These are phyloP conservation scores for Cordilura impudica DNA, from an alignment of 2,888 invertebrate genomes.

Conservation along the genomic window DNA sequence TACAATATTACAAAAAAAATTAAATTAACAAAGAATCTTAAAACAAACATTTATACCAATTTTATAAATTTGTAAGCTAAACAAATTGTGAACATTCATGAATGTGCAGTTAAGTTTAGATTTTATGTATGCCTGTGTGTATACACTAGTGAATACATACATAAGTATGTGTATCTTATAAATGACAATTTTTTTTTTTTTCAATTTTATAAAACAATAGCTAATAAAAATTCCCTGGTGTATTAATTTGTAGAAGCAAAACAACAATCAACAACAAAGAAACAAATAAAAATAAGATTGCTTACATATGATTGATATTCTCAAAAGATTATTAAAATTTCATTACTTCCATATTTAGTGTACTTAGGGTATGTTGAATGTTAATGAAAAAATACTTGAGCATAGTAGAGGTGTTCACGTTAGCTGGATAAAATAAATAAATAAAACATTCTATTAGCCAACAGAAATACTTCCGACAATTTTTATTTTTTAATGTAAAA, in stretches of 20 bases:
- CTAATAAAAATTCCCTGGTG: conserved; percentile 61
- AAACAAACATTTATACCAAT: conserved; percentile 5
- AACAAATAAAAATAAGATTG: conserved; percentile 22
- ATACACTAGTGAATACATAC: neutral
- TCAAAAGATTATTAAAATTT: conserved; percentile 62
- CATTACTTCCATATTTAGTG: conserved; percentile 55
- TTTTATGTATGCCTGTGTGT: neutral
- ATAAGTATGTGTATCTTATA: too few species aligned
- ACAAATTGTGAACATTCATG: conserved; percentile 7
- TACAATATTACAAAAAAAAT: too few species aligned
- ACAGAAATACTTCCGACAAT: too few species aligned
- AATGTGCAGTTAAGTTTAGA: neutral
- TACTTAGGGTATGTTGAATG: neutral
- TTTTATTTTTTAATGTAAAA: too few species aligned
- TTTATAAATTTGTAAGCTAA: neutral
- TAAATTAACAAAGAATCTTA: neutral
- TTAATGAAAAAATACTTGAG: neutral
- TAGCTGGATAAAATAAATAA: too few species aligned
- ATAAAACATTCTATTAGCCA: too few species aligned
- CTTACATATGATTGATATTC: conserved; percentile 59
- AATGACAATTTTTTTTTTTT: too few species aligned
- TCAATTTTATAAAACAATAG: conserved; percentile 38
- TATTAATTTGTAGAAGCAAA: conserved; percentile 59
- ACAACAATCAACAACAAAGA: conserved; percentile 29
- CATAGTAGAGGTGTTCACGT: neutral